These are phyloP conservation scores for Cremastinae sp. DNA, from an alignment of 2,888 invertebrate species.

Conservation along the genomic window DNA sequence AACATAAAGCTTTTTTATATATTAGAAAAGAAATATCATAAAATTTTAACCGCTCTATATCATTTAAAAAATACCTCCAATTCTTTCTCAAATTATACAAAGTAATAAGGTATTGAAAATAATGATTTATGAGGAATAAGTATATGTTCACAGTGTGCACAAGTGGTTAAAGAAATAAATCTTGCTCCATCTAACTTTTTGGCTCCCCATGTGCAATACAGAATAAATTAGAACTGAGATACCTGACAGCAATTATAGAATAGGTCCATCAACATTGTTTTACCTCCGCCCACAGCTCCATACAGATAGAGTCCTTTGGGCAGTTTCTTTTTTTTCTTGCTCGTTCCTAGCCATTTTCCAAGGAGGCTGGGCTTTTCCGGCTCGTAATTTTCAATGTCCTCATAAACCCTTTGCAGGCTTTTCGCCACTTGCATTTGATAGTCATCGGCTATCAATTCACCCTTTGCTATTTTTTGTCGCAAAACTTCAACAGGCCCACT, in stretches of 20 bases:
- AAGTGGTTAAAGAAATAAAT: neutral
- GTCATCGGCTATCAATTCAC: constrained; percentile 85
- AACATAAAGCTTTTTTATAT: too few relatives aligned
- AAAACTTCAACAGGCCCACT: constrained; percentile 82
- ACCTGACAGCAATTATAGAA: constrained; percentile 91
- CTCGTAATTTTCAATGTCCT: constrained; percentile 83
- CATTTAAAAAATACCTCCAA: too few relatives aligned
- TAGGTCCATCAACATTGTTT: constrained; percentile 99
- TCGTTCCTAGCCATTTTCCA: constrained; percentile 79
- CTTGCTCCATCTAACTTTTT: constrained; percentile 24
- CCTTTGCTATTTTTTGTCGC: constrained; percentile 83
- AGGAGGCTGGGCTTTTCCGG: constrained; percentile 81
- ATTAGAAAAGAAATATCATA: too few relatives aligned
- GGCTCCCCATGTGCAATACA: constrained; percentile 68
- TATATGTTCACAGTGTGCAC: neutral
- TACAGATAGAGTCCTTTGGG: constrained; percentile 93
- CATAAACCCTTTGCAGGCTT: constrained; percentile 86
- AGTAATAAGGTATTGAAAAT: too few relatives aligned
- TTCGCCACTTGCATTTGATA: constrained; percentile 87
- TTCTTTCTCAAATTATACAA: too few relatives aligned
- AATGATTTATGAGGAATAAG: neutral
- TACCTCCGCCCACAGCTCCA: constrained; percentile 97
- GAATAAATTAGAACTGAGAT: constrained; percentile 61
- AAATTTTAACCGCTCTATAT: too few relatives aligned
- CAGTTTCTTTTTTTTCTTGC: constrained; percentile 78